These are phyloP conservation scores for Muscina levida DNA, from an alignment of 2,888 invertebrate species.

Conservation along the genomic window DNA sequence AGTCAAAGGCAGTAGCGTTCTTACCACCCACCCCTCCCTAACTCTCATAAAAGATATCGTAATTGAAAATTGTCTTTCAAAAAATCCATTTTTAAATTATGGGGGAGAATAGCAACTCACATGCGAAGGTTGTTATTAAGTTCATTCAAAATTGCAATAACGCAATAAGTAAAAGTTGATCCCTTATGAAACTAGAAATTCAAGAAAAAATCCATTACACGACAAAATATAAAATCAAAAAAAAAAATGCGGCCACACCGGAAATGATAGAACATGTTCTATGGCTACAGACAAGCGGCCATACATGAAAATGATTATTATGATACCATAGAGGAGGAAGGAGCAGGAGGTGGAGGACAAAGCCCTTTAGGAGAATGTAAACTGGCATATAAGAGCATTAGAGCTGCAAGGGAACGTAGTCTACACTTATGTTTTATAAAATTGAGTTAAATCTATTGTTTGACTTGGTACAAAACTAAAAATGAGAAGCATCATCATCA, in stretches of 20 bases:
- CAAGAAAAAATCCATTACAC: constrained; percentile 4
- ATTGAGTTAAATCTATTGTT: constrained; percentile 22
- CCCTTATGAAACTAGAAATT: not conserved
- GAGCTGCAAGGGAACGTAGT: not conserved
- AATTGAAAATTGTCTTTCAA: constrained; percentile 22
- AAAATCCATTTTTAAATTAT: constrained; percentile 35
- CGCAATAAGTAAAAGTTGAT: not conserved
- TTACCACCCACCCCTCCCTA: not conserved
- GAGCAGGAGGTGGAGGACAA: not conserved
- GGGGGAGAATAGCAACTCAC: not conserved
- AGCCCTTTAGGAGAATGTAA: not conserved
- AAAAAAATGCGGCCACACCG: not conserved
- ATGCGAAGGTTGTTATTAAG: constrained; percentile 5
- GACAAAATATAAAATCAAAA: too few relatives aligned
- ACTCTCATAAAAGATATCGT: constrained; percentile 7
- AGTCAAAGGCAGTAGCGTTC: not conserved
- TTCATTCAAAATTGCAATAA: constrained; percentile 3
- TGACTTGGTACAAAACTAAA: not conserved
- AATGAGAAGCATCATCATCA: not conserved
- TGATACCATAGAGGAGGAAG: not conserved
- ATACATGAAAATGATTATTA: too few relatives aligned
- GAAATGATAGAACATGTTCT: constrained; percentile 13
- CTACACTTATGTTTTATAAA: constrained; percentile 11
- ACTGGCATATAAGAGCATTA: too few relatives aligned
- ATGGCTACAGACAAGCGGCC: constrained; percentile 2